Evolutionary conservation across 2,888 invertebrate genomes (phyloP), one percentile per base, ranked within the genome.

Genomic region (Cryptus viduatorius): DNA sequence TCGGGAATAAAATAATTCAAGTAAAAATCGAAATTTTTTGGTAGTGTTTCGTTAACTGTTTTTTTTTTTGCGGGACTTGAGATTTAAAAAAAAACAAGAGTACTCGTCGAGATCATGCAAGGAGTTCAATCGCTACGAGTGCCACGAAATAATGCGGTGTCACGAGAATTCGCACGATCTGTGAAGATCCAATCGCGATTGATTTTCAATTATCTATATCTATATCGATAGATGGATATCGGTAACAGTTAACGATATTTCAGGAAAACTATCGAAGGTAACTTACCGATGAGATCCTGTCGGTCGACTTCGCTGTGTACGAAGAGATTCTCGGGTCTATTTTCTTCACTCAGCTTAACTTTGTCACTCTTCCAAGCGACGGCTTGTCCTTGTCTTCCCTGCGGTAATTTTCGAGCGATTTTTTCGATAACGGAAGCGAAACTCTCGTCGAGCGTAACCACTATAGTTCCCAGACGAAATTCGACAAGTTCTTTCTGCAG

Each of bases 251-350:
- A 12, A 53, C 56, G 31, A 4, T 29, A 1, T 4, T 12, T 24
- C 12, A 12, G 12, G 19, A 46, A 29, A 69, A 69, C 59, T 31
- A 42, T 75, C 8, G 16, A 78, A 48, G 46, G 46, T 56, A 72
- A 72, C 83, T 87, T 89, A 93, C 93, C 93, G 86, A 93, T 89
- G 10, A 93, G 83, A 82, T 93, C 93, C 85, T 93, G 93, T 8
- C 93, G 89, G 86, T 93, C 91, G 19, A 92, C 88, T 76, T 85
- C 79, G 3, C 86, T 64, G 24, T 86, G 83, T 64, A 93, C 69
- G 67, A 92, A 91, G 46, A 93, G 85, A 89, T 93, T 93, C 50
- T 88, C 89, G 12, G 91, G 90, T 50, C 76, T 79, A n/a, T 81
- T 83, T 12, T 85, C 83, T 12, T 77, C 82, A 5, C 84, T 76